Base-by-base conservation (phyloP, 2,888 invertebrate species). In the Dicyrtoma fusca region DNA sequence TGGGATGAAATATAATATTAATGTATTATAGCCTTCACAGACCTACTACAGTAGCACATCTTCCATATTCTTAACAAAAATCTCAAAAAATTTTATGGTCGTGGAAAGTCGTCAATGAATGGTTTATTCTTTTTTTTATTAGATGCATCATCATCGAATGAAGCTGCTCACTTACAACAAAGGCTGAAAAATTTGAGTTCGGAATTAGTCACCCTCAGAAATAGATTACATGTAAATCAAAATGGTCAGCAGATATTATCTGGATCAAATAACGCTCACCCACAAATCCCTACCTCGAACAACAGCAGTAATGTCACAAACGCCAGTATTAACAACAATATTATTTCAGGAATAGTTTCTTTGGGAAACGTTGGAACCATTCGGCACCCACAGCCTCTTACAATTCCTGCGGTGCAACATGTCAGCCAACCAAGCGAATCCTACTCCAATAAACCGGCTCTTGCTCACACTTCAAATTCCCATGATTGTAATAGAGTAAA, bases 81-180 rank as follows among this genome's bases (percentile, higher is more conserved):
- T n/a, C n/a, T n/a, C n/a, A n/a, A n/a, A n/a, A n/a, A n/a, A n/a
- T n/a, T n/a, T n/a, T n/a, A n/a, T n/a, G n/a, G n/a, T n/a, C n/a
- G n/a, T n/a, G n/a, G n/a, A n/a, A n/a, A n/a, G n/a, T n/a, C n/a
- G n/a, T n/a, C n/a, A n/a, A n/a, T n/a, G n/a, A n/a, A n/a, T n/a
- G n/a, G n/a, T n/a, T n/a, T n/a, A n/a, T n/a, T n/a, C n/a, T n/a
- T n/a, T n/a, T n/a, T n/a, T 73, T 76, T 86, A 86, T 1, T 88
- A 95, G 95, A 95, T 91, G 94, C 94, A 82, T 93, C 94, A 82
- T 94, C 94, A 77, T 94, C 94, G 82, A 94, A 94, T 87, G 95
- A 95, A 87, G 94, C 94, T 81, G 94, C 94, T 82, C 94, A 94
- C 84, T 87, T 95, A 83, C 94, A 95, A 86, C 94, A 94, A 84